phyloP scores from a whole-genome alignment of 2,113 vertebrate genomes.

The Amazona vittata region DNA sequence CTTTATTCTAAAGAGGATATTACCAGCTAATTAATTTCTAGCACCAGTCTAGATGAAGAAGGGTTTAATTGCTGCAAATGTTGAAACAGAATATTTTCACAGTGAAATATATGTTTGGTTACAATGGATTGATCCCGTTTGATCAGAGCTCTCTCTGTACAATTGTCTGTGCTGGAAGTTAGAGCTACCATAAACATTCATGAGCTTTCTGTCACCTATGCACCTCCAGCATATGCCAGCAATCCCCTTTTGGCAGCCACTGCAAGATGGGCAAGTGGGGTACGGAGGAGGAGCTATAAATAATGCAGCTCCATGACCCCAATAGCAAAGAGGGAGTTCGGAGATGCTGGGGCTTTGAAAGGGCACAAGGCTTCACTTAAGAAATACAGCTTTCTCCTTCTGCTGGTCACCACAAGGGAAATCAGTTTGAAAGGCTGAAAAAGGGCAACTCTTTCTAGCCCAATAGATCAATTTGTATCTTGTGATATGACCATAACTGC shows the following conservation, averaged over 20 bases:
- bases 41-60: not conserved
- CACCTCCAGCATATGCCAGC: not conserved
- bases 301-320: not conserved
- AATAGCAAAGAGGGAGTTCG: fast-evolving
- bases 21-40: constrained; percentile 41
- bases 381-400: not conserved
- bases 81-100: constrained; percentile 18
- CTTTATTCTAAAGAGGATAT: constrained; percentile 13
- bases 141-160: not conserved
- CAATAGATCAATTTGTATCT: not conserved
- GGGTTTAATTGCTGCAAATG: constrained; percentile 23
- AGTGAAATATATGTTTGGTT: not conserved
- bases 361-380: not conserved
- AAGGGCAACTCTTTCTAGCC: not conserved
- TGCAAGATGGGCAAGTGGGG: not conserved
- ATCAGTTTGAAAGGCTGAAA: not conserved
- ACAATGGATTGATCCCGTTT: not conserved
- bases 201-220: not conserved
- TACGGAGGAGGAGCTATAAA: not conserved
- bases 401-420: not conserved
- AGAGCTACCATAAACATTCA: not conserved
- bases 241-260: not conserved
- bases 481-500: not conserved
- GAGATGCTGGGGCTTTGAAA: not conserved
- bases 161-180: not conserved